Conservation (phyloP, 2,797 vertebrate genomes). For the Anguilla pacifica region DNA sequence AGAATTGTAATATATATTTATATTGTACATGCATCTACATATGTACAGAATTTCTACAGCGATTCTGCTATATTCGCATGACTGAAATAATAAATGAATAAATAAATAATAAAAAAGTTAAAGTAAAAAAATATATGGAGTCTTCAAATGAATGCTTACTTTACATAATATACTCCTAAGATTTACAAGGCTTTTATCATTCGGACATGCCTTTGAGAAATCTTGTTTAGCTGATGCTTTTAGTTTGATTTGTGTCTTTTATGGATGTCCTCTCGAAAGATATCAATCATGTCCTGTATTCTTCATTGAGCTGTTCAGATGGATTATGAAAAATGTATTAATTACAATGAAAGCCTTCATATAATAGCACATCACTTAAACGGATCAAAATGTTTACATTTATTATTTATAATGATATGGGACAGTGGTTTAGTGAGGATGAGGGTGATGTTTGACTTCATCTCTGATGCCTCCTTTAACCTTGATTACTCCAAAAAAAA, state of each 20-base stretch:
- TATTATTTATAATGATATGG: constrained; percentile 52
- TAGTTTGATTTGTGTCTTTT: constrained; percentile 73
- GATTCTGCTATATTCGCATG: neutral
- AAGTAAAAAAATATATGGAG: neutral
- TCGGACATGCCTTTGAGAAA: constrained; percentile 53
- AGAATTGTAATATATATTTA: neutral
- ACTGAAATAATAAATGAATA: neutral
- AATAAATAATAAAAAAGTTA: neutral
- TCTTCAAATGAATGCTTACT: neutral
- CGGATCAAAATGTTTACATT: constrained; percentile 64
- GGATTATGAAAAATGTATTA: constrained; percentile 72
- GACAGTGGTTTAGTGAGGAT: constrained; percentile 44
- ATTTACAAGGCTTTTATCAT: constrained; percentile 20
- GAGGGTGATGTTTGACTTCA: constrained; percentile 47
- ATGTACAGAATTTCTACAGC: neutral
- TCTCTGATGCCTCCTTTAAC: constrained; percentile 40
- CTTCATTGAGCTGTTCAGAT: constrained; percentile 66
- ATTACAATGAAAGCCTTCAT: constrained; percentile 73
- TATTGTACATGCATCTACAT: neutral
- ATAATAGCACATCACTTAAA: constrained; percentile 60
- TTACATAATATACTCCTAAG: constrained; percentile 1
- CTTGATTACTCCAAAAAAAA: constrained; percentile 48
- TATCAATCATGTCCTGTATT: constrained; percentile 69
- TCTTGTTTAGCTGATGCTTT: constrained; percentile 66
- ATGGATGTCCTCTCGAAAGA: constrained; percentile 55